Percentiles rank a stretch among this genome's conserved stretches.
Evolutionary conservation across 1,140 invertebrate genomes (phyloP).

Genomic region (Notospermus geniculatus): DNA sequence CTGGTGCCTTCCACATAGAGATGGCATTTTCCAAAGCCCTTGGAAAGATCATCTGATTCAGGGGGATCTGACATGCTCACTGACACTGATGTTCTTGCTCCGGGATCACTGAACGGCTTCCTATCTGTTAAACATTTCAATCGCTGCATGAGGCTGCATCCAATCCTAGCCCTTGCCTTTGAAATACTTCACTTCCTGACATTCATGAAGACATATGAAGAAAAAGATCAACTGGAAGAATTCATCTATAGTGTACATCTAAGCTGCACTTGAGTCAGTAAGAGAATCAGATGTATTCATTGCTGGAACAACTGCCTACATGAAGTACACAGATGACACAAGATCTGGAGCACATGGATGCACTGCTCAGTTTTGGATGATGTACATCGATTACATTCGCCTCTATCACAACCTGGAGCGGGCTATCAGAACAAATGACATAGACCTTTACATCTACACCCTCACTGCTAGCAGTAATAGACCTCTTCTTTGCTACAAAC

Average conservation of each 20-base stretch:
- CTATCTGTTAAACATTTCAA: conserved; percentile 57
- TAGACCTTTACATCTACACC: conserved; percentile 13
- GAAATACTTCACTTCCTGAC: conserved; percentile 54
- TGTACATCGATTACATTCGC: conserved; percentile 19
- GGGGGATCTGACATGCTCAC: conserved; percentile 54
- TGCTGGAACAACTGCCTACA: neutral
- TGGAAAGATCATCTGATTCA: conserved; percentile 52
- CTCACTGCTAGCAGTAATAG: conserved; percentile 7
- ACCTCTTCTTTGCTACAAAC: conserved; percentile 22
- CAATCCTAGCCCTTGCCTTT: conserved; percentile 50
- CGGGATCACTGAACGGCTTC: conserved; percentile 55
- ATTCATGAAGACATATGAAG: conserved; percentile 5
- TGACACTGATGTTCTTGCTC: conserved; percentile 51
- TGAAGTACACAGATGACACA: conserved; percentile 3
- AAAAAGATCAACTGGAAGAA: neutral
- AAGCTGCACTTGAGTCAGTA: neutral
- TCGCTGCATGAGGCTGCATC: conserved; percentile 57
- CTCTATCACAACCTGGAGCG: conserved; percentile 14
- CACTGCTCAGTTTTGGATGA: conserved; percentile 26
- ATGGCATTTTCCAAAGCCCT: conserved; percentile 58
- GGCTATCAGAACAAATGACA: conserved; percentile 18
- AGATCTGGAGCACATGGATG: conserved; percentile 13
- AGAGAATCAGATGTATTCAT: neutral
- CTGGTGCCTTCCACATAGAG: conserved; percentile 58
- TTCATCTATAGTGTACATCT: neutral